Evolutionary conservation across 2,113 vertebrate genomes (phyloP), one percentile per base, ranked within the genome.

Genomic region (Alligator sinensis): DNA sequence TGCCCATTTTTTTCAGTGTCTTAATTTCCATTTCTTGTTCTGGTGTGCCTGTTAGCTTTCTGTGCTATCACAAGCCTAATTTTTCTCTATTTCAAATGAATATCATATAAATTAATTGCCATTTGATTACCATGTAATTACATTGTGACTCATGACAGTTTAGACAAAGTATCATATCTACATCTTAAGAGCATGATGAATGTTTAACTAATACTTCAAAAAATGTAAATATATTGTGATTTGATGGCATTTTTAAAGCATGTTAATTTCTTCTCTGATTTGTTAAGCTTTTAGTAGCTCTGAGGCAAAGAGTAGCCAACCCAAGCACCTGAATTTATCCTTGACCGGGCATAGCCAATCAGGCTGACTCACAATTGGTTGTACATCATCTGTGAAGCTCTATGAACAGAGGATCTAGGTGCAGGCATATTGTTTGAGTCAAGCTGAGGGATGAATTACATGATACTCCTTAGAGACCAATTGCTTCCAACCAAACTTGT

Each of bases 81-180:
- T 97, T 96, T 96, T 93, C 95, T 94, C 95, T 84, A 68, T 97
- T 96, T 96, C 95, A 96, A 97, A 96, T 97, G 97, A 97, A 97
- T 97, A 97, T 97, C 86, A 86, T 97, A 97, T 96, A 96, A 96
- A 98, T 97, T 98, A 98, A 97, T 97, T 97, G 96, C 97, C 95
- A 93, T 97, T 97, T 97, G 97, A 98, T 97, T 97, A 97, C 96
- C 96, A 96, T 98, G 96, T 96, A 98, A 98, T 98, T 98, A 97
- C 96, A 93, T 95, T 96, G 95, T 97, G 97, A 97, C 93, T 97
- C 96, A 96, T 97, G 97, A 95, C 95, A 96, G 93, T 96, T 97
- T 94, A 97, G 95, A 97, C 93, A 97, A 97, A 97, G 96, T 96
- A 96, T 95, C 93, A 85, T 96, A 96, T 97, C 94, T 97, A 61